Evolutionary conservation across 2,113 vertebrate genomes (phyloP), one percentile per base, ranked within the genome.

Genomic region (Polypterus senegalus): DNA sequence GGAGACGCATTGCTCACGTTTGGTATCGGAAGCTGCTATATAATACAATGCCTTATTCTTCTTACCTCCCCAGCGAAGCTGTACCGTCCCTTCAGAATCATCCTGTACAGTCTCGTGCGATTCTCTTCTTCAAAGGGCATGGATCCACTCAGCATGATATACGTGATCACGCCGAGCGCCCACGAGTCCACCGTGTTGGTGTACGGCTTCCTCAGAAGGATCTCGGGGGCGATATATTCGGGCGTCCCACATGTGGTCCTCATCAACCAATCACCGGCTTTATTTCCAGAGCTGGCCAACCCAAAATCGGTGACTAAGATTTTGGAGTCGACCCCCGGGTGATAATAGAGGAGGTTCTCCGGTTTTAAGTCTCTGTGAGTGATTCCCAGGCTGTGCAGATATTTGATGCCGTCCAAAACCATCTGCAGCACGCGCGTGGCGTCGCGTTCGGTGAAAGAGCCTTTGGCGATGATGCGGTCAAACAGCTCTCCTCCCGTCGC

Each of bases 151-250:
- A 83, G 72, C 67, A 81, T 46, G 4, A 81, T 70, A 68, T 76
- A 82, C 11, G 70, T 47, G 52, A 83, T 79, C 54, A 83, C 74
- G 1, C 80, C 80, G 60, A 80, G 57, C 3, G 74, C 75, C 83
- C 81, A 81, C 73, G 79, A 74, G 61, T 83, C 82, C 64, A 83
- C 81, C 1, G 72, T 71, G 49, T 71, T 71, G 57, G 65, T 66
- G 47, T 71, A 77, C 11, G 68, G 69, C 54, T 43, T 73, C 57
- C 64, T 68, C 43, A 71, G 64, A 61, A 85, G 5, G 52, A 81
- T 67, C 61, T 85, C 80, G 27, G 81, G 82, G 53, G 80, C 77
- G 65, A 80, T 60, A 65, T 77, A 83, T 68, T 84, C 75, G 9
- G n/a, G 75, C 3, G 75, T 76, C 7, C 73, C 75, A 48, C 69